These are phyloP conservation scores for Apis cerana DNA, from an alignment of 1,140 invertebrate genomes.

Conservation along the genomic window DNA sequence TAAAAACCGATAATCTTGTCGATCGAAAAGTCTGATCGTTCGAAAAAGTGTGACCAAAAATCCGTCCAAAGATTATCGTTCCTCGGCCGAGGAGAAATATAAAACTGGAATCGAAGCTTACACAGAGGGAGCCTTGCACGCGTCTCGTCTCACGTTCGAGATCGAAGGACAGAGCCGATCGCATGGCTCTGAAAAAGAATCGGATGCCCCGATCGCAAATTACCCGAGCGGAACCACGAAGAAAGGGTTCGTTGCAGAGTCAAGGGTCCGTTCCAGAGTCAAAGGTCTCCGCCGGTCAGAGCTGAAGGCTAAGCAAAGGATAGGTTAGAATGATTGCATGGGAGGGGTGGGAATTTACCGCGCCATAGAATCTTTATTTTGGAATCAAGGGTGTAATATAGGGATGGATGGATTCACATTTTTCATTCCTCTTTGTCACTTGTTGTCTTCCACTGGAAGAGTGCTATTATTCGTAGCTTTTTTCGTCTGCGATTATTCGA, in stretches of 20 bases:
- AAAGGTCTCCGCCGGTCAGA: slow-evolving; percentile 49
- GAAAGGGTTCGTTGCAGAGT: neutral
- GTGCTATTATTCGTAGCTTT: neutral
- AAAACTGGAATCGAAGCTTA: neutral
- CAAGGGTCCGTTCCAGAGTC: slow-evolving; percentile 38
- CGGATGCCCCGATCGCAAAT: slow-evolving; percentile 52
- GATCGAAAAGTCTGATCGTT: too few species aligned
- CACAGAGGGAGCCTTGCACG: neutral
- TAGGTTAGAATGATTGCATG: slow-evolving; percentile 59
- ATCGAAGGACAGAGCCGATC: slow-evolving; percentile 27
- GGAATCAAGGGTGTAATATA: slow-evolving; percentile 18
- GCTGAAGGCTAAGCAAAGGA: slow-evolving; percentile 44
- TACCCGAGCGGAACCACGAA: slow-evolving; percentile 40
- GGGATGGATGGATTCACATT: slow-evolving; percentile 5
- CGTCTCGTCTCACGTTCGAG: slow-evolving; percentile 21
- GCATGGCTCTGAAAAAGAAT: slow-evolving; percentile 38
- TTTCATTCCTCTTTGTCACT: neutral
- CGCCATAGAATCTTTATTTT: slow-evolving; percentile 33
- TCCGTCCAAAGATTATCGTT: neutral
- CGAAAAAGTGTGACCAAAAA: too few species aligned
- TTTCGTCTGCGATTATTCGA: too few species aligned
- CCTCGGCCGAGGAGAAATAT: neutral
- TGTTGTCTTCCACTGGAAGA: neutral
- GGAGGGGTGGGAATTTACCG: slow-evolving; percentile 57
- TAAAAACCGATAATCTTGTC: too few species aligned